A percentile compares a stretch with the other conserved stretches of the same genome.
These are phyloP conservation scores for Clarias magur DNA, from an alignment of 2,113 vertebrate genomes.

Conservation along the genomic window DNA sequence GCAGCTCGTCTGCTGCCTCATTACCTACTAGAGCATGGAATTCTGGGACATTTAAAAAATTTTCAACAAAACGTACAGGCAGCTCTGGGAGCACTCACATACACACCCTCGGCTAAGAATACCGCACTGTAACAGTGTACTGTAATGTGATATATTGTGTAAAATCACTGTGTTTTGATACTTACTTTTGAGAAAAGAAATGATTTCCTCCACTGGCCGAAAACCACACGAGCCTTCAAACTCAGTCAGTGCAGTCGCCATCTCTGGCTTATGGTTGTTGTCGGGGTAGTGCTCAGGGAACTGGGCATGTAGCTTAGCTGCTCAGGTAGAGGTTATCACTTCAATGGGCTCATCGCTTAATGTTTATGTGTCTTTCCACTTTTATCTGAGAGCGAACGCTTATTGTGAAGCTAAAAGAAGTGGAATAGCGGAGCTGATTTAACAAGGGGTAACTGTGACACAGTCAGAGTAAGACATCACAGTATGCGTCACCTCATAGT, in stretches of 20 bases:
- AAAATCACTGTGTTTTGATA: neutral
- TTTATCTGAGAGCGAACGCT: too few relatives aligned
- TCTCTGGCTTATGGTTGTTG: conserved; percentile 98
- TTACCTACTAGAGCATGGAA: conserved; percentile 83
- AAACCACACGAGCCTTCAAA: conserved; percentile 96
- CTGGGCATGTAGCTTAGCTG: too few relatives aligned
- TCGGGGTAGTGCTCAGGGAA: too few relatives aligned
- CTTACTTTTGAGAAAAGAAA: conserved; percentile 87
- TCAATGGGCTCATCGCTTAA: too few relatives aligned
- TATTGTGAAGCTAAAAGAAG: too few relatives aligned
- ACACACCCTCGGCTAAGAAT: conserved; percentile 1
- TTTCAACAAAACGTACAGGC: neutral
- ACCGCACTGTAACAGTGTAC: neutral
- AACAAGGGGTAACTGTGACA: too few relatives aligned
- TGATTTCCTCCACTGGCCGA: conserved; percentile 86
- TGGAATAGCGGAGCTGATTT: too few relatives aligned
- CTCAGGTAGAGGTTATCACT: too few relatives aligned
- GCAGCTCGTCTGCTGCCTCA: conserved; percentile 76
- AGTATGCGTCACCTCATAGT: too few relatives aligned
- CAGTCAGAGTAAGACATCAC: too few relatives aligned
- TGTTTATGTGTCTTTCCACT: too few relatives aligned
- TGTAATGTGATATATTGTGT: neutral
- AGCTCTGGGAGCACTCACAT: neutral
- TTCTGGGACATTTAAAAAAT: conserved; percentile 79
- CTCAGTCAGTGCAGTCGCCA: conserved; percentile 91